phyloP scores from a whole-genome alignment of 2,113 vertebrate species.

The Ellobius talpinus region DNA sequence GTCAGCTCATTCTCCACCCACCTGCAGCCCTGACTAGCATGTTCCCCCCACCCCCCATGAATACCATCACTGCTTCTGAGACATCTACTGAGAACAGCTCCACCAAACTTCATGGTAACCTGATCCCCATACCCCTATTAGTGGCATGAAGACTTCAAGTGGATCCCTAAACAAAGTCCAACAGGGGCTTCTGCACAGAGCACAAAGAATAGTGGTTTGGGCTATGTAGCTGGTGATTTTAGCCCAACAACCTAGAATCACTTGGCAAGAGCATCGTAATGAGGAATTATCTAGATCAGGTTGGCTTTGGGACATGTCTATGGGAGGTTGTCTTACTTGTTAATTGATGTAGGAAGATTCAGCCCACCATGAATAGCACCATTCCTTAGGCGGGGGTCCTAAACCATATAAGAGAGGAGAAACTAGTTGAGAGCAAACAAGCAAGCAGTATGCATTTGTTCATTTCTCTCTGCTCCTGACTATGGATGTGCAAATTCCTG shows the following conservation, averaged over 20 bases:
- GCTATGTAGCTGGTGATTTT: too few relatives aligned
- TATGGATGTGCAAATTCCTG: neutral
- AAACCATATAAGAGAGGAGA: neutral
- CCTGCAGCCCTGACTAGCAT: neutral
- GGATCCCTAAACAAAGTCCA: neutral
- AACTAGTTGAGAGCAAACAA: neutral
- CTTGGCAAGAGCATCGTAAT: neutral
- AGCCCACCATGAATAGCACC: neutral
- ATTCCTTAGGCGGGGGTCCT: neutral
- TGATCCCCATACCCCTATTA: neutral
- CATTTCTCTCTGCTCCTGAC: neutral
- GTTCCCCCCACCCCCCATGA: neutral
- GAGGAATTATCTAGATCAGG: neutral
- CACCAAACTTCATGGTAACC: rapidly evolving
- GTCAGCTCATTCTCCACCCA: neutral
- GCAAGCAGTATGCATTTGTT: neutral
- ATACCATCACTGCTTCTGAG: neutral
- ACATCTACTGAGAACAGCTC: neutral
- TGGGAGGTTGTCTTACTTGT: neutral
- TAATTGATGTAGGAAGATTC: neutral
- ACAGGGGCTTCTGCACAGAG: neutral
- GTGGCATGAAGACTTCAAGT: neutral
- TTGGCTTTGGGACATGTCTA: neutral
- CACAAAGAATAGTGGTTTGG: neutral
- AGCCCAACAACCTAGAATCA: neutral